Evolutionary conservation across 2,797 vertebrate species (phyloP), one percentile per base, ranked within the genome.

Genomic region (Esox lucius): DNA sequence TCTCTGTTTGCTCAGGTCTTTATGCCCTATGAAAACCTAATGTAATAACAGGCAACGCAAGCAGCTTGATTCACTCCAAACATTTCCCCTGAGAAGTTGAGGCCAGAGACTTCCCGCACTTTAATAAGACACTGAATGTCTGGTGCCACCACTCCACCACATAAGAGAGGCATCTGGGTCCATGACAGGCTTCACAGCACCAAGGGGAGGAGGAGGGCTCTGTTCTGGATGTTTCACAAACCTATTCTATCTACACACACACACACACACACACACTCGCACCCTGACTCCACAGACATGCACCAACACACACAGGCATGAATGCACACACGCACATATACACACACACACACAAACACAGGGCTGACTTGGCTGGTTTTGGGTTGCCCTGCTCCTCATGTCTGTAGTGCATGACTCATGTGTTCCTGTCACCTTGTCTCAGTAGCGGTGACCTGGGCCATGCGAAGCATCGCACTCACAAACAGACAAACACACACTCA

Each of bases 1-100:
- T 74, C 46, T 31, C 53, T 77, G 76, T 31, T 49, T 77, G 76
- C 68, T 31, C 84, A 75, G 56, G 77, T 73, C 80, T 83, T 70
- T 62, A 61, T 73, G 72, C 28, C 75, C 68, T 75, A 75, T 51
- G 77, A 53, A 71, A 74, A 72, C 4, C n/a, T 73, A 31, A 74
- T n/a, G 8, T 48, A 51, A 70, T 80, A 80, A 76, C 53, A 78
- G 71, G 76, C 5, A 66, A 72, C 75, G 75, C 71, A 80, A 69
- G 68, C 67, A 71, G 76, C 49, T 33, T 49, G 67, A 51, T 77
- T 72, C 64, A 65, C 68, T 76, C 53, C 68, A 35, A 48, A 22
- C 64, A 33, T 24, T 24, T 74, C 70, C 73, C 28, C 17, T 56
- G 48, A 56, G 22, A 67, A 84, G 39, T 70, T 31, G 2, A 75